A percentile compares a stretch with the other conserved stretches of the same genome.
phyloP scores from a whole-genome alignment of 2,888 invertebrate genomes.

The Tenthredo mesomela region DNA sequence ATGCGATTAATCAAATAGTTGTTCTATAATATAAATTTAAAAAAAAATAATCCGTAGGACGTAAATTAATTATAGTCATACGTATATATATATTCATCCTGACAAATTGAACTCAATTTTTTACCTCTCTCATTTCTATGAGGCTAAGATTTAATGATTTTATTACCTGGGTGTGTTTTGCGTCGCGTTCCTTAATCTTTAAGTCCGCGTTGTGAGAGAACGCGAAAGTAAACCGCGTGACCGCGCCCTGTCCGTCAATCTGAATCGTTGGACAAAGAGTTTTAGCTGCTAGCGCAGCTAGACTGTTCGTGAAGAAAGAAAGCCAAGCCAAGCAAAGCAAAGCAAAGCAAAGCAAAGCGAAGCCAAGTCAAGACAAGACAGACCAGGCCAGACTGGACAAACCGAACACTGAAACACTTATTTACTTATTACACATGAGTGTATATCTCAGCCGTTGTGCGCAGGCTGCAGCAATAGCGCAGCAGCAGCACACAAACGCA shows the following conservation, averaged over 20 bases:
- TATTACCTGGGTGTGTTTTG: neutral
- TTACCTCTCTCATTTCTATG: neutral
- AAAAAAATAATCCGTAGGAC: neutral
- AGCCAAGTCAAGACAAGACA: too few relatives aligned
- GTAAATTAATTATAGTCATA: neutral
- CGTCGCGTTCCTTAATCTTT: neutral
- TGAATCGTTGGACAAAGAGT: constrained; percentile 30
- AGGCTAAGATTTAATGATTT: neutral
- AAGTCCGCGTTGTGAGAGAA: neutral
- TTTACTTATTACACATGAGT: neutral
- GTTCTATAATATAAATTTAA: neutral
- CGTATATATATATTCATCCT: neutral
- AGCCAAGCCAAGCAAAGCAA: neutral
- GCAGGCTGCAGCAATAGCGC: too few relatives aligned
- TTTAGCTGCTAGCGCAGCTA: constrained; percentile 2
- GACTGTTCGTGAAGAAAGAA: neutral
- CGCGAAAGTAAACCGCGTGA: constrained; percentile 9
- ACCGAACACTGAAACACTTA: neutral
- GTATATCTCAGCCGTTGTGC: neutral
- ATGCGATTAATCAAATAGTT: neutral
- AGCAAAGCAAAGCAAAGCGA: too few relatives aligned
- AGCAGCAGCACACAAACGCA: constrained; percentile 15
- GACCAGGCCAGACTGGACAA: neutral
- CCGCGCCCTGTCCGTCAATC: constrained; percentile 24
- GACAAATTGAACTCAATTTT: neutral